Conservation (phyloP, 2,888 invertebrate genomes). For the Folsomia manolachei region DNA sequence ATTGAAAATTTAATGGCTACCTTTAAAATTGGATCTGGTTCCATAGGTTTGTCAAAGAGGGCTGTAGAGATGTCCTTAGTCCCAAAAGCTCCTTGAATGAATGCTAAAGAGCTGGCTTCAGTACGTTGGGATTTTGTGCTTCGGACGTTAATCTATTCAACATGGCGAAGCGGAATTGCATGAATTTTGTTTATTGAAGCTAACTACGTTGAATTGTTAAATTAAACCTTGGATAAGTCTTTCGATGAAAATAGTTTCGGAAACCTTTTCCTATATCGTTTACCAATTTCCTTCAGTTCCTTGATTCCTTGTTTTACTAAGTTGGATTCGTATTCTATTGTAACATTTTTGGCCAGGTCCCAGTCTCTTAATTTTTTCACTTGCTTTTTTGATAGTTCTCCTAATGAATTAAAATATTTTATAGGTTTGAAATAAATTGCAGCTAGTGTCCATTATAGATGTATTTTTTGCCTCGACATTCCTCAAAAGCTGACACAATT, state of each 20-base stretch:
- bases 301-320: slow-evolving; percentile 32
- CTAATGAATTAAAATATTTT: no score
- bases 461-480: not conserved
- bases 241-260: slow-evolving; percentile 32
- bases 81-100: slow-evolving; percentile 71
- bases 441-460: not conserved
- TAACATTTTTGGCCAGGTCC: slow-evolving; percentile 22
- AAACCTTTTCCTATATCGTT: slow-evolving; percentile 28
- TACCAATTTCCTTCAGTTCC: slow-evolving; percentile 31
- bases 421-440: no score
- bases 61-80: slow-evolving; percentile 58
- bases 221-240: slow-evolving; percentile 1
- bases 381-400: slow-evolving; percentile 16
- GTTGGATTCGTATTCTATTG: slow-evolving; percentile 20
- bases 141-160: slow-evolving; percentile 53
- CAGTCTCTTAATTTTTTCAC: slow-evolving; percentile 21
- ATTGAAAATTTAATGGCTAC: slow-evolving; percentile 56
- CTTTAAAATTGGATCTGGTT: slow-evolving; percentile 66
- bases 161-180: no score
- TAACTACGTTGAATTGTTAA: not conserved
- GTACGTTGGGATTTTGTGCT: slow-evolving; percentile 75
- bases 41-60: slow-evolving; percentile 64
- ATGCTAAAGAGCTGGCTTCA: slow-evolving; percentile 70
- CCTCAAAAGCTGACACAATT: not conserved
- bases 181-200: not conserved